Base-by-base conservation (phyloP, 35 echinoderm and acorn worm species). In the Ptychodera flava region DNA sequence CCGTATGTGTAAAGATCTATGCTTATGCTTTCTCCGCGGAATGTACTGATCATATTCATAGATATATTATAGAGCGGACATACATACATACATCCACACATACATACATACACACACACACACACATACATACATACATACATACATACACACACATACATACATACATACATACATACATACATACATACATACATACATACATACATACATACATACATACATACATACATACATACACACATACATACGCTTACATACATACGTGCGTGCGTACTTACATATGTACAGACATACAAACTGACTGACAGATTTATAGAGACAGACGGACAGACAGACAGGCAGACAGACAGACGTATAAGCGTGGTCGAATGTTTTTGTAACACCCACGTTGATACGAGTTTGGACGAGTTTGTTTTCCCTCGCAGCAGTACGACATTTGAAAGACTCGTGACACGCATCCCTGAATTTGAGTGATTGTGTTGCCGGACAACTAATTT, bases 81-180 rank as follows among this genome's bases (percentile, higher is more conserved):
- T 64, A 64, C 45, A 64, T 64, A 64, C 45, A 64, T 64, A 64
- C 45, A 64, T 64, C 6, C 45, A 64, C 22, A 64, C 45, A 64
- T 64, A 64, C 45, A 64, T 64, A 64, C 45, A 64, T 64, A 64
- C 45, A 64, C 22, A 64, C 45, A 64, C 22, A 64, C 45, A 64
- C 22, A 64, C 45, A 64, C 22, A 64, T 22, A 12, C 22, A 64
- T 22, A 64, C 22, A 64, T 22, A 64, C 22, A 64, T 22, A 64
- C 22, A 64, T 22, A 64, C 22, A 64, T 22, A 64, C 22, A 64
- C 45, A 64, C 22, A 64, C 45, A 64, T 64, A 64, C 45, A 64
- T 64, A 64, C 45, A 64, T 64, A 64, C 45, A 64, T 64, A 64
- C 45, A 64, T 64, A 64, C 45, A 64, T 64, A 64, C 45, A 64